A percentile compares a stretch with the other conserved stretches of the same genome.
Evolutionary conservation across 2,113 vertebrate species (phyloP).

Genomic region (Puffinus mauretanicus): DNA sequence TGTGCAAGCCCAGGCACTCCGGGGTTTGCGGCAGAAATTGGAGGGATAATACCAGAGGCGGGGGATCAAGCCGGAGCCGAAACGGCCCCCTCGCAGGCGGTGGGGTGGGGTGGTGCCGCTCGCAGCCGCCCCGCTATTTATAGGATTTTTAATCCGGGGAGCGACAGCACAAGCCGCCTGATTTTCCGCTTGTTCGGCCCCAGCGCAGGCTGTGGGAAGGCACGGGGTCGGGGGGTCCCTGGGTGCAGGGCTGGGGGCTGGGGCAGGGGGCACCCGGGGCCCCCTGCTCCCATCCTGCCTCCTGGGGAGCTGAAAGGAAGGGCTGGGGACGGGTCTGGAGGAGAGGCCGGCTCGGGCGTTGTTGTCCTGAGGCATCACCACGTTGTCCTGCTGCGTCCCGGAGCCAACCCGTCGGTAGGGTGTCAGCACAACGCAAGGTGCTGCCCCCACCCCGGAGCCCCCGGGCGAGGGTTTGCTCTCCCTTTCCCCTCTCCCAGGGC

Average conservation of each 20-base stretch:
- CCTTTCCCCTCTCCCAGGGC: too few species aligned
- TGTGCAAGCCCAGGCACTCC: background rate
- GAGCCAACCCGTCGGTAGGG: accelerated
- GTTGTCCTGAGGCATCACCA: background rate
- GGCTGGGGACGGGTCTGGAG: background rate
- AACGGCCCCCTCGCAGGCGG: background rate
- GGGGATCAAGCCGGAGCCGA: conserved; percentile 11
- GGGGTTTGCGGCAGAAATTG: background rate
- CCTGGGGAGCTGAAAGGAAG: accelerated
- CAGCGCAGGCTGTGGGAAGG: accelerated
- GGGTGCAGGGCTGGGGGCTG: background rate
- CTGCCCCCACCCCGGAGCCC: background rate
- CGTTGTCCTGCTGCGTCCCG: background rate
- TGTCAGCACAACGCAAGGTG: accelerated
- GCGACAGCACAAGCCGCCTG: background rate
- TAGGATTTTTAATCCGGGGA: background rate
- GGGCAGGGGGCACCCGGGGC: background rate
- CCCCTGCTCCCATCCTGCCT: background rate
- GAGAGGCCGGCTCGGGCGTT: accelerated
- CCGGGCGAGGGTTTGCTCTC: accelerated
- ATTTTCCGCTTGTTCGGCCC: background rate
- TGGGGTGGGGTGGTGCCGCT: background rate
- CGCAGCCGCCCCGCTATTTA: background rate
- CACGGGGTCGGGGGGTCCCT: accelerated
- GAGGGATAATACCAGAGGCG: background rate